A percentile compares a stretch with the other conserved stretches of the same genome.
Conservation (phyloP, 2,888 invertebrate genomes). For the Anthrax anthrax region DNA sequence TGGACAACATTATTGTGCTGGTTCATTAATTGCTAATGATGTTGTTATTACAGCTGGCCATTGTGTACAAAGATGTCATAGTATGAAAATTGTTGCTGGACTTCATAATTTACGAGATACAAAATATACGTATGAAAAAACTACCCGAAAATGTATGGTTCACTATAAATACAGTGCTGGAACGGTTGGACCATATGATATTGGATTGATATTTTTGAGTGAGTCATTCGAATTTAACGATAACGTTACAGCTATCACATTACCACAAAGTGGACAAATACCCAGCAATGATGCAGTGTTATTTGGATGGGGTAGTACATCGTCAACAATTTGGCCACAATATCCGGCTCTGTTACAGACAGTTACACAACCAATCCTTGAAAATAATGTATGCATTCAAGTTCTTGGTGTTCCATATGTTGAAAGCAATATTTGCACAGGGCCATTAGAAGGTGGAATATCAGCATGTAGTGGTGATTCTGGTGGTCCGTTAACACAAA, state of each 20-base stretch:
- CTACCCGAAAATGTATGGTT: too few relatives aligned
- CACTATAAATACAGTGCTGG: conserved; percentile 17
- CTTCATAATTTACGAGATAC: conserved; percentile 25
- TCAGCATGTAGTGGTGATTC: conserved; percentile 35
- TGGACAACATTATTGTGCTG: conserved; percentile 28
- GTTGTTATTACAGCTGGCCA: conserved; percentile 34
- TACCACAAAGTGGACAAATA: conserved; percentile 24
- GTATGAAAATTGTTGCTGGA: conserved; percentile 30
- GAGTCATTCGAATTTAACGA: conserved; percentile 22
- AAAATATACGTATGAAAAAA: too few relatives aligned
- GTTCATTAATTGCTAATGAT: conserved; percentile 28
- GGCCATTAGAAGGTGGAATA: conserved; percentile 16
- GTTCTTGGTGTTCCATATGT: neutral
- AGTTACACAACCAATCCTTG: conserved; percentile 13
- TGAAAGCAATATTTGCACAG: conserved; percentile 12
- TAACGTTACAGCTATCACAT: conserved; percentile 24
- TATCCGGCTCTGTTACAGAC: conserved; percentile 20
- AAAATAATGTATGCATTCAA: conserved; percentile 2
- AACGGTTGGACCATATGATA: conserved; percentile 40
- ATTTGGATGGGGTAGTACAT: conserved; percentile 22
- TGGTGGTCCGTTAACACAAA: conserved; percentile 25
- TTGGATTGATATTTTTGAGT: conserved; percentile 35
- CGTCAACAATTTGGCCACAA: neutral
- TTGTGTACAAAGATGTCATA: conserved; percentile 17
- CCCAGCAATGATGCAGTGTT: conserved; percentile 21